Conservation (phyloP, 2,888 invertebrate species). For the Megaustenia siamemsis region DNA sequence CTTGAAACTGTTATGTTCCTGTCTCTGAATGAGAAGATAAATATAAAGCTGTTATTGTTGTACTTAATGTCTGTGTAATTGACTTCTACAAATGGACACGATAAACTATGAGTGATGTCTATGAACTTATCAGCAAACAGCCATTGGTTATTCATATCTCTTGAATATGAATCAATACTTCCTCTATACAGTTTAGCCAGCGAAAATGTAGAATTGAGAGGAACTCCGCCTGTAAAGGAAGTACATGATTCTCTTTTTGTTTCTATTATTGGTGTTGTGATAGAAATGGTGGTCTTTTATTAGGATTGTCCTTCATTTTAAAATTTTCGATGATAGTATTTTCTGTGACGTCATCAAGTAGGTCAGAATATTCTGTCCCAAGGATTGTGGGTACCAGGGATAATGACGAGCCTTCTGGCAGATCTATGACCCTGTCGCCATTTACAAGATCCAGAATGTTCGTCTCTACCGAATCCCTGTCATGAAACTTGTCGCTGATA, state of each 20-base stretch:
- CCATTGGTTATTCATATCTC: neutral
- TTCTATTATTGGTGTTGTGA: too few species aligned
- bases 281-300: too few species aligned
- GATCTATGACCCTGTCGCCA: neutral
- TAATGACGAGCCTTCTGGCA: neutral
- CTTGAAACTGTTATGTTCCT: neutral
- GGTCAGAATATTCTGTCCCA: neutral
- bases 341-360: neutral
- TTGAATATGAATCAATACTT: too few species aligned
- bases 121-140: neutral
- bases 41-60: neutral
- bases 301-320: too few species aligned
- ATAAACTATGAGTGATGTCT: constrained; percentile 31
- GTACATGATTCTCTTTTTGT: too few species aligned
- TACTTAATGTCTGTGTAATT: constrained; percentile 7
- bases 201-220: neutral
- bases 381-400: neutral
- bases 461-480: neutral
- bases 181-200: neutral
- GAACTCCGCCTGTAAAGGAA: too few species aligned
- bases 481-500: neutral
- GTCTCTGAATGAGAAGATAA: neutral
- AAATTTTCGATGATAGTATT: neutral
- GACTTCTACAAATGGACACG: constrained; percentile 31
- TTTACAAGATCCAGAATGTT: neutral